phyloP scores from a whole-genome alignment of 2,797 vertebrate genomes.

The Crocidura indochinensis region DNA sequence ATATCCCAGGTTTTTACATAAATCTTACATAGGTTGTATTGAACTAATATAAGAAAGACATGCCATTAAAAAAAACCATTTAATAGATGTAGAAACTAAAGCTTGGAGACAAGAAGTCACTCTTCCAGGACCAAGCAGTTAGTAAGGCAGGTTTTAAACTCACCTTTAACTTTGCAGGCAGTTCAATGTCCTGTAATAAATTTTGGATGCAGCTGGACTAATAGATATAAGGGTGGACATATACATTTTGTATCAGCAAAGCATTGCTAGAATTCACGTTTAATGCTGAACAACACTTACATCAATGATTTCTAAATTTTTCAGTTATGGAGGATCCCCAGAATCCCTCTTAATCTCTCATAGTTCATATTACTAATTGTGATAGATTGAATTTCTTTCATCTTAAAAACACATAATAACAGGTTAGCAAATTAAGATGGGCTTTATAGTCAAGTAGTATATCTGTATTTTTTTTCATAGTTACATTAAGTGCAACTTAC shows the following conservation, averaged over 20 bases:
- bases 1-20: not conserved
- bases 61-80: slow-evolving; percentile 2
- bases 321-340: not conserved
- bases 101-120: not conserved
- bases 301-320: slow-evolving; percentile 6
- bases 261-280: slow-evolving; percentile 28
- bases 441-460: not conserved
- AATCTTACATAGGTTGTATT: slow-evolving; percentile 19
- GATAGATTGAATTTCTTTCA: not conserved
- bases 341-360: not conserved
- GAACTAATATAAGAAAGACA: not conserved
- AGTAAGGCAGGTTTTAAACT: not conserved
- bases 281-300: not conserved
- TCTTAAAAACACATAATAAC: slow-evolving; percentile 9
- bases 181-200: not conserved
- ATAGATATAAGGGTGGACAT: not conserved
- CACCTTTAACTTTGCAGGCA: slow-evolving; percentile 13
- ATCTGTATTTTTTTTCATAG: not conserved
- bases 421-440: not conserved
- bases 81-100: slow-evolving; percentile 29
- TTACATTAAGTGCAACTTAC: not conserved
- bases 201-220: slow-evolving; percentile 37
- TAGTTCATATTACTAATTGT: slow-evolving; percentile 32
- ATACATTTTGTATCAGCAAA: slow-evolving; percentile 26
- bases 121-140: slow-evolving; percentile 16